Conservation (phyloP, 1,140 invertebrate species). For the Diploscapter pachys region DNA sequence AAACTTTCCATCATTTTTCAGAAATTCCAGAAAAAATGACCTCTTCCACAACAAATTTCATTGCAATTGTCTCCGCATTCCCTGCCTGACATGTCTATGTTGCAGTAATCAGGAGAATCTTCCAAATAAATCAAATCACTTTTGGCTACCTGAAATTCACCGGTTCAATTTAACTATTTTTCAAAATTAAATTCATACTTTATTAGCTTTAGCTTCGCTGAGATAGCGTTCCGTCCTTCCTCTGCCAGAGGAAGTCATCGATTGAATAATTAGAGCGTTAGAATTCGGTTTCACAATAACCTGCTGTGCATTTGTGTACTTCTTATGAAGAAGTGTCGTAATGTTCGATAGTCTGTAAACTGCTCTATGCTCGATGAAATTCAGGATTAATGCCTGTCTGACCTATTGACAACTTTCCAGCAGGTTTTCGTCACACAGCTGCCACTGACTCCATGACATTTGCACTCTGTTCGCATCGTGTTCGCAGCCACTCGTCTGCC, state of each 20-base stretch:
- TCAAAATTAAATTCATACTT: background rate
- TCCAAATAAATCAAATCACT: constrained; percentile 67
- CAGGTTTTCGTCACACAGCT: constrained; percentile 71
- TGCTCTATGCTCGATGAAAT: no score
- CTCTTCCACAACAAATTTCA: constrained; percentile 51
- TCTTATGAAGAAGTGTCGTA: constrained; percentile 20
- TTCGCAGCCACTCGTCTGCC: constrained; percentile 46
- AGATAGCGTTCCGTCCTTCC: background rate
- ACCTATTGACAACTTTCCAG: constrained; percentile 65
- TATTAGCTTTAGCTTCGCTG: constrained; percentile 17
- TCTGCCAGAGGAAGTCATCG: constrained; percentile 16
- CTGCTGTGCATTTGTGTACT: constrained; percentile 72
- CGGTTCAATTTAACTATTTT: constrained; percentile 4
- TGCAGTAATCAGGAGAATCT: constrained; percentile 69
- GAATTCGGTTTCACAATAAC: constrained; percentile 35
- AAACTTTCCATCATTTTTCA: constrained; percentile 26
- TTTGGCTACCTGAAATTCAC: background rate
- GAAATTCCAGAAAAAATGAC: constrained; percentile 21
- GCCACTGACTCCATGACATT: constrained; percentile 70
- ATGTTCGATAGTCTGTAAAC: background rate
- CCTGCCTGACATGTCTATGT: constrained; percentile 58
- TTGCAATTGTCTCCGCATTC: constrained; percentile 68
- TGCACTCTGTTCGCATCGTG: constrained; percentile 62
- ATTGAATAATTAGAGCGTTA: constrained; percentile 26
- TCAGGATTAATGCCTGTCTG: constrained; percentile 55